Evolutionary conservation across 2,888 invertebrate species (phyloP), one percentile per base, ranked within the genome.

Genomic region (Acleris sparsana): DNA sequence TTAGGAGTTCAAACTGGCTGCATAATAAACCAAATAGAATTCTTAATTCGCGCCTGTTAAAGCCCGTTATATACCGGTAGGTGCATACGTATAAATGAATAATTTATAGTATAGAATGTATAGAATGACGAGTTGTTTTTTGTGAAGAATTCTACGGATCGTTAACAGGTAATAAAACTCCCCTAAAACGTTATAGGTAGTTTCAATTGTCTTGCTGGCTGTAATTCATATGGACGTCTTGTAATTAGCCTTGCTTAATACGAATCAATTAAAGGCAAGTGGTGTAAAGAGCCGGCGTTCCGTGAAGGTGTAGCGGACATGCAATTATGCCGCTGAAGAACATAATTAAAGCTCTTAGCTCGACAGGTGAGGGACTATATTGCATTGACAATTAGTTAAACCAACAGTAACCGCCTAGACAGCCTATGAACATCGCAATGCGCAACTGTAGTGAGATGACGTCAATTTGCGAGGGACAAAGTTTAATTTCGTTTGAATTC

Each of bases 251-350:
- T 65, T 67, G 52, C 69, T 74, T 76, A 76, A 75, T 73, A 73
- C 71, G 74, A 76, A 78, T 75, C 77, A 78, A 79, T 82, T 81
- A 79, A 57, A 39, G 68, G 64, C 71, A 73, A 67, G 67, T 68
- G 66, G 62, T 69, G 64, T 66, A 64, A 66, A 64, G 59, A 48
- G 43, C 22, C 64, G 58, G 48, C 67, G 59, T 61, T 61, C 63
- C 60, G 53, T 69, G 57, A 72, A 71, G 66, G 66, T 68, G 69
- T 53, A 53, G 39, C 59, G 18, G 48, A 33, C 64, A 55, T 39
- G 13, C 33, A 46, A 46, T 18, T 39, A 20, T 60, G 18, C 60
- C 33, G 18, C 20, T 25, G 1, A 43, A 49, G 52, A 64, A 60
- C 33, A 53, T 11, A 59, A 58, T 57, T 16, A 16, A 39, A 43